A percentile compares a stretch with the other conserved stretches of the same genome.
Conservation (phyloP, 2,888 invertebrate species). For the Caenorhabditis wallacei region DNA sequence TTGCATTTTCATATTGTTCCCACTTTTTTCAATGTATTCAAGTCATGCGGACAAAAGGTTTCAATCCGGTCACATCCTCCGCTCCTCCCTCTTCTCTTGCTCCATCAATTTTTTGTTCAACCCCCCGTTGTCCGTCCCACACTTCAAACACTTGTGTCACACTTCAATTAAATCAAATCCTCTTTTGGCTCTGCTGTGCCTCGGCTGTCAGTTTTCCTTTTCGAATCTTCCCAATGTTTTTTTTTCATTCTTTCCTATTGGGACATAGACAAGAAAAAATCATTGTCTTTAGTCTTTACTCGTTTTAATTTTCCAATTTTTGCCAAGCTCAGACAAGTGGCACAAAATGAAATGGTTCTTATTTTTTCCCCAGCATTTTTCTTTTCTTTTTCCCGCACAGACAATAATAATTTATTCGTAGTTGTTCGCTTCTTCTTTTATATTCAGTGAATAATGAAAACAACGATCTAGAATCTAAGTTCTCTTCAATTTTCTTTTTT, state of each 20-base stretch:
- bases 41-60: slow-evolving; percentile 31
- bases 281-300: slow-evolving; percentile 14
- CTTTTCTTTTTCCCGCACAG: background rate
- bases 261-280: slow-evolving; percentile 2
- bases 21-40: background rate
- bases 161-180: slow-evolving; percentile 62
- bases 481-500: slow-evolving; percentile 10
- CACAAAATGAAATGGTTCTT: background rate
- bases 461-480: slow-evolving; percentile 20
- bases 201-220: slow-evolving; percentile 44
- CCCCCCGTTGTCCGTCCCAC: slow-evolving; percentile 24
- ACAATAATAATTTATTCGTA: slow-evolving; percentile 63
- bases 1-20: slow-evolving; percentile 23
- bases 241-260: slow-evolving; percentile 11
- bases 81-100: background rate
- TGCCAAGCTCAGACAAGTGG: slow-evolving; percentile 1
- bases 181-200: slow-evolving; percentile 50
- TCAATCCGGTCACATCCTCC: slow-evolving; percentile 25
- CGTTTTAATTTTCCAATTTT: slow-evolving; percentile 9
- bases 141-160: slow-evolving; percentile 63
- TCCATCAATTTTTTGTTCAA: slow-evolving; percentile 42
- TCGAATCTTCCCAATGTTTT: slow-evolving; percentile 17
- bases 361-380: slow-evolving; percentile 1
- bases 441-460: slow-evolving; percentile 54
- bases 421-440: slow-evolving; percentile 40